phyloP scores from a whole-genome alignment of 2,113 vertebrate species.

The Sinocyclocheilus rhinocerous region DNA sequence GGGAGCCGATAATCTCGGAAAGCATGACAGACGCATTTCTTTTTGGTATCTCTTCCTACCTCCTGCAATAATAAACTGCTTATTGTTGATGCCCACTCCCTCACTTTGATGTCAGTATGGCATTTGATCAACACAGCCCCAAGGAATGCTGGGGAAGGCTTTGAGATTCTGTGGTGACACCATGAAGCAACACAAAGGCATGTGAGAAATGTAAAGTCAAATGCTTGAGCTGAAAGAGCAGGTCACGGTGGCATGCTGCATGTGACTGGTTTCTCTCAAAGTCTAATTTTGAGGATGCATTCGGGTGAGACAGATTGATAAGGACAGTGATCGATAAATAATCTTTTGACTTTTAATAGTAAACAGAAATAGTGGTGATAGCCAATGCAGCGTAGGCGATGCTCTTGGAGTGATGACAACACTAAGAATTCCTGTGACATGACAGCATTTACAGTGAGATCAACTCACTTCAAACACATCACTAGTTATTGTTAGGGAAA shows the following conservation, averaged over 20 bases:
- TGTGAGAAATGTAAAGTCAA: neutral
- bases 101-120: constrained; percentile 34
- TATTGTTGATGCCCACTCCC: constrained; percentile 32
- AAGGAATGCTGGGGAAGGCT: constrained; percentile 33
- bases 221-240: neutral
- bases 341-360: neutral
- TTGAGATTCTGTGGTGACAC: neutral
- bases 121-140: constrained; percentile 1
- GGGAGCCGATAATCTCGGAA: constrained; percentile 20
- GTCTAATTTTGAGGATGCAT: constrained; percentile 1
- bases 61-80: constrained; percentile 49
- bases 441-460: neutral
- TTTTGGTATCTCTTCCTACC: constrained; percentile 41
- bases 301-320: neutral
- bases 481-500: neutral
- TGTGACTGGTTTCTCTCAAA: neutral
- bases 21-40: constrained; percentile 44
- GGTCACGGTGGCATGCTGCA: neutral
- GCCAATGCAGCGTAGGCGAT: neutral
- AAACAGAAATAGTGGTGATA: neutral
- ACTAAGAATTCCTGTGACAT: neutral
- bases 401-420: neutral
- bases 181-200: constrained; percentile 3
- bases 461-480: neutral
- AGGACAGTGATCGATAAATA: neutral